phyloP scores from a whole-genome alignment of 1,140 invertebrate genomes.

The Helicoverpa zea region DNA sequence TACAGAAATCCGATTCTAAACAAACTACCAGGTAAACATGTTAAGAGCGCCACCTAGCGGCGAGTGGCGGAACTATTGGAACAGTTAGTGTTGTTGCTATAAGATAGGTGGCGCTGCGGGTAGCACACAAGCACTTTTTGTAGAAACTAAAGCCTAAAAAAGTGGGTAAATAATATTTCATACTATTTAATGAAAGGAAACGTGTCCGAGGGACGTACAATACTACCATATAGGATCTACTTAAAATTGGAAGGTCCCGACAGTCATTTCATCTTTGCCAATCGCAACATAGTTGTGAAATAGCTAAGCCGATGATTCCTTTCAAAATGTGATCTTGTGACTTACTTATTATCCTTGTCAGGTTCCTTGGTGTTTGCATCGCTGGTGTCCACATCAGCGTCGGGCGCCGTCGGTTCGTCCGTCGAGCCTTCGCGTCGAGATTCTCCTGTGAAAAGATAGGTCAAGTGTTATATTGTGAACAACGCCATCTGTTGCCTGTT shows the following conservation, averaged over 20 bases:
- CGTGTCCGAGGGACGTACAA: too few relatives aligned
- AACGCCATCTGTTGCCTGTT: slow-evolving; percentile 20
- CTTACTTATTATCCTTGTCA: slow-evolving; percentile 76
- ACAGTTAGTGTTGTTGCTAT: background rate
- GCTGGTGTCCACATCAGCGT: slow-evolving; percentile 69
- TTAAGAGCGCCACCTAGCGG: background rate
- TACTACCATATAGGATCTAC: too few relatives aligned
- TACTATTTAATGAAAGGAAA: too few relatives aligned
- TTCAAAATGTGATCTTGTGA: background rate
- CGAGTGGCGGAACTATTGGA: slow-evolving; percentile 9
- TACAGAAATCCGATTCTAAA: background rate
- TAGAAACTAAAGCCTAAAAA: too few relatives aligned
- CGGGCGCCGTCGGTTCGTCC: slow-evolving; percentile 73
- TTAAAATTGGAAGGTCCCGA: too few relatives aligned
- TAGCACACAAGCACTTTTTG: background rate
- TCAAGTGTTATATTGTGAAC: slow-evolving; percentile 10
- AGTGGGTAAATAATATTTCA: too few relatives aligned
- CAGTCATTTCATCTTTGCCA: too few relatives aligned
- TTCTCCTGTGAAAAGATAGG: slow-evolving; percentile 66
- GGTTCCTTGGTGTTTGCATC: slow-evolving; percentile 71
- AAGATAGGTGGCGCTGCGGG: slow-evolving; percentile 11
- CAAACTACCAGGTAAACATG: background rate
- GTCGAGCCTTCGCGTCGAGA: slow-evolving; percentile 77
- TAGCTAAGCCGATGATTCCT: background rate
- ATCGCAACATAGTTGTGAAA: background rate